Conservation (phyloP, 2,888 invertebrate genomes). For the Parnassius orleans region DNA sequence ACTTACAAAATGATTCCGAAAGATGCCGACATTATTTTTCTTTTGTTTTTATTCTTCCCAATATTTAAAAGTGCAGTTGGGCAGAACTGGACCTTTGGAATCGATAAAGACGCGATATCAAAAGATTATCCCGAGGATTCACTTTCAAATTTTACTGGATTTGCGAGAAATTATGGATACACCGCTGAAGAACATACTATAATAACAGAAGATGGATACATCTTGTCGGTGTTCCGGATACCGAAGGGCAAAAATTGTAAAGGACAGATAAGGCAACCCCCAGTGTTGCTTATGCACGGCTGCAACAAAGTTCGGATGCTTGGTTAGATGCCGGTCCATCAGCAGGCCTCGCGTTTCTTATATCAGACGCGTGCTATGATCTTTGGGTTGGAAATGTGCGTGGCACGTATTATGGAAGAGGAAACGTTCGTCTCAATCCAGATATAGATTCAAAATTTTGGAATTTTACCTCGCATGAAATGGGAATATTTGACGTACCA, state of each 20-base stretch:
- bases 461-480: slow-evolving; percentile 84
- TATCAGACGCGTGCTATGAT: slow-evolving; percentile 46
- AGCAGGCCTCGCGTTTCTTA: slow-evolving; percentile 42
- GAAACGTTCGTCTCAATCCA: slow-evolving; percentile 66
- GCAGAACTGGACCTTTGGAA: not conserved
- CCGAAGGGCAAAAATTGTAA: slow-evolving; percentile 43
- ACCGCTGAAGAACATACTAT: slow-evolving; percentile 51
- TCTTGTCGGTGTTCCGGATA: slow-evolving; percentile 54
- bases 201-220: slow-evolving; percentile 58
- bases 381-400: slow-evolving; percentile 53
- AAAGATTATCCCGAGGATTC: not conserved
- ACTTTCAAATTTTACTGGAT: slow-evolving; percentile 48
- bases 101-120: not conserved
- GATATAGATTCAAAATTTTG: slow-evolving; percentile 66
- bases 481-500: slow-evolving; percentile 88
- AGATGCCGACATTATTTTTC: too few relatives aligned
- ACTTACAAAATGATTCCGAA: too few relatives aligned
- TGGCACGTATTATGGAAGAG: slow-evolving; percentile 72
- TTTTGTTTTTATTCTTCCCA: too few relatives aligned
- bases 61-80: too few relatives aligned
- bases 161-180: slow-evolving; percentile 48
- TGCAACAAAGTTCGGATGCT: slow-evolving; percentile 55
- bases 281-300: slow-evolving; percentile 60
- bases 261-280: slow-evolving; percentile 38
- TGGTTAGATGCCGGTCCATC: slow-evolving; percentile 59